Evolutionary conservation across 1,140 invertebrate species (phyloP).

Genomic region (Drosophila oshimai): DNA sequence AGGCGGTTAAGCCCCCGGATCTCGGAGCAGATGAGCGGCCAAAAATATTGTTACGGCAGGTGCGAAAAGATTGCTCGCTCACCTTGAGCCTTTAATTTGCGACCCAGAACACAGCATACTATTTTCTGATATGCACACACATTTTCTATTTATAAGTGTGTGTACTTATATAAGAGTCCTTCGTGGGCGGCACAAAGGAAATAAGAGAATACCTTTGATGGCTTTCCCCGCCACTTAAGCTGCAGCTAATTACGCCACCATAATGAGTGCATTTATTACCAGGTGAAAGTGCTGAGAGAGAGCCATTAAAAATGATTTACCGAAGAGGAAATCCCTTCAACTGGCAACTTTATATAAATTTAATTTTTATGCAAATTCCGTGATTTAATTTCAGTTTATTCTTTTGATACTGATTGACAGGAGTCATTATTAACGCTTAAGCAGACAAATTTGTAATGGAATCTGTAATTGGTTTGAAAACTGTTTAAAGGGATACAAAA

Average conservation of each 20-base stretch:
- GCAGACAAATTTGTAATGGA: not conserved
- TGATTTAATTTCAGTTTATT: slow-evolving; percentile 11
- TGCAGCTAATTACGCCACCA: slow-evolving; percentile 62
- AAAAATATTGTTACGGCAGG: slow-evolving; percentile 41
- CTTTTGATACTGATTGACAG: not conserved
- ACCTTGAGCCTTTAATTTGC: slow-evolving; percentile 41
- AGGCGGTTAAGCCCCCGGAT: slow-evolving; percentile 19
- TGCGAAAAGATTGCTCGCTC: slow-evolving; percentile 33
- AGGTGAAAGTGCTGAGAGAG: slow-evolving; percentile 5
- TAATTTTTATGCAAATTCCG: not conserved
- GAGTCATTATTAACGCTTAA: not conserved
- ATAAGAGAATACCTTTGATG: slow-evolving; percentile 40
- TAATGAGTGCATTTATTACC: slow-evolving; percentile 63
- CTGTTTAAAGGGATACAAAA: not conserved
- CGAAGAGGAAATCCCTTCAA: slow-evolving; percentile 1
- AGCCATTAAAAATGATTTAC: slow-evolving; percentile 51
- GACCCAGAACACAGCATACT: slow-evolving; percentile 1
- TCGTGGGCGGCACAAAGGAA: slow-evolving; percentile 5
- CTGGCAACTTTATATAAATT: slow-evolving; percentile 11
- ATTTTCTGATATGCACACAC: not conserved
- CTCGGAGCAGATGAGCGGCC: slow-evolving; percentile 4
- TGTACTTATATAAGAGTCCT: not conserved
- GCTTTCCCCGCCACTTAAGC: slow-evolving; percentile 45
- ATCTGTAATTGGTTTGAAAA: not conserved
- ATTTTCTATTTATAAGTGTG: not conserved